Evolutionary conservation across 2,797 vertebrate species (phyloP).

Genomic region (Peromyscus aztecus): DNA sequence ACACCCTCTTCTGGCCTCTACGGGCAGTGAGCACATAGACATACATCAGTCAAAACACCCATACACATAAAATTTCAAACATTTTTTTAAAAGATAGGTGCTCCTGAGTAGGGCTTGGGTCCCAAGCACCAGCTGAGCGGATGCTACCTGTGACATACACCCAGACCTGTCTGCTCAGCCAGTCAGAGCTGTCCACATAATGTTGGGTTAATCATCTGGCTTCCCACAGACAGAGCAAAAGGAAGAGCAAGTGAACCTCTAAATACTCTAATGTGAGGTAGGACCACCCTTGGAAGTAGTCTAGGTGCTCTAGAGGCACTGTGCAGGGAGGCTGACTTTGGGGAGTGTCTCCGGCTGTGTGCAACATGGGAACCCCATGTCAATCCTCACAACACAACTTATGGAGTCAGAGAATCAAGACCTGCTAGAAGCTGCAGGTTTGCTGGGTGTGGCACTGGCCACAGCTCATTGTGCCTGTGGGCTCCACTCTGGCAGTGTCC

Average conservation of each 20-base stretch:
- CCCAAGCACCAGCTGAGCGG: background rate
- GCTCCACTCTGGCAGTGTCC: too few relatives aligned
- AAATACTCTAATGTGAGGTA: background rate
- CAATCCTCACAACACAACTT: background rate
- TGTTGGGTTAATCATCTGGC: background rate
- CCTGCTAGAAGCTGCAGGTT: background rate
- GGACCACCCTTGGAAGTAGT: background rate
- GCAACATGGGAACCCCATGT: background rate
- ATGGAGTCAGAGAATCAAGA: accelerated
- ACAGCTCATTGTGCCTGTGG: background rate
- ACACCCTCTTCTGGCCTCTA: too few relatives aligned
- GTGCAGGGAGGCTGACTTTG: background rate
- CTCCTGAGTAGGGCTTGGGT: background rate
- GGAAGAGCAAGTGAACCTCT: background rate
- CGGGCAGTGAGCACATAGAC: background rate
- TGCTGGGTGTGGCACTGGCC: background rate
- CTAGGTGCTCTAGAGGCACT: background rate
- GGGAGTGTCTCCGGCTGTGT: accelerated
- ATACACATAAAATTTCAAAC: background rate
- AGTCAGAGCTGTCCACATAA: background rate
- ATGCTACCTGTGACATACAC: too few relatives aligned
- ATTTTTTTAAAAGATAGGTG: background rate
- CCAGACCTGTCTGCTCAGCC: background rate
- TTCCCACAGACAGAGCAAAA: background rate
- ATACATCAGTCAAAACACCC: background rate